Evolutionary conservation across 2,888 invertebrate species (phyloP).

Genomic region (Thymelicus acteon): DNA sequence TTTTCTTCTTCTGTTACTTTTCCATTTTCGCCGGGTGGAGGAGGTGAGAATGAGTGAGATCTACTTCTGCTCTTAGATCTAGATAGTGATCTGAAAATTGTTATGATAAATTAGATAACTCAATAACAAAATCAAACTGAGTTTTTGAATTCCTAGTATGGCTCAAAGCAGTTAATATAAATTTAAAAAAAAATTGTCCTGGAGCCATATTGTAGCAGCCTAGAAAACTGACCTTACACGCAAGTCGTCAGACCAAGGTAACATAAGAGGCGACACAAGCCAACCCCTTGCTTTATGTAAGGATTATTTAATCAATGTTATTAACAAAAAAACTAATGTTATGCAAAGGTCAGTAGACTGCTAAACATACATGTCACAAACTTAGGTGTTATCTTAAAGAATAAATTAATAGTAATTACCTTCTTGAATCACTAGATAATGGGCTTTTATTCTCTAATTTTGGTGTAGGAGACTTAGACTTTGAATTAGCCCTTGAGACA

Average conservation of each 20-base stretch:
- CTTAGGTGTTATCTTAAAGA: neutral
- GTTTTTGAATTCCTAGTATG: no score
- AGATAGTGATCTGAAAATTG: constrained; percentile 63
- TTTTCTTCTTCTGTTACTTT: constrained; percentile 65
- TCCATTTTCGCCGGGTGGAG: constrained; percentile 77
- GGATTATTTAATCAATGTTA: no score
- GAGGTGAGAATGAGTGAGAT: constrained; percentile 82
- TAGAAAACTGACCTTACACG: no score
- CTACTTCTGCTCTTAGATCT: constrained; percentile 80
- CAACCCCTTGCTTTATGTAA: no score
- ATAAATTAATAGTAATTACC: constrained; percentile 50
- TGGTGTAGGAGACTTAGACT: constrained; percentile 66
- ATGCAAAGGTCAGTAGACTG: no score
- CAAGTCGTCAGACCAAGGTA: no score
- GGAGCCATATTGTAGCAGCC: no score
- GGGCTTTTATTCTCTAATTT: constrained; percentile 64
- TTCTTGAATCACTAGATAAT: constrained; percentile 68
- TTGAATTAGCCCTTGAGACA: constrained; percentile 65
- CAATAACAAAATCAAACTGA: neutral
- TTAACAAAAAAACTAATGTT: no score
- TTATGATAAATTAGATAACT: neutral
- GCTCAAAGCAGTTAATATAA: no score
- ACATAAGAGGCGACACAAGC: no score
- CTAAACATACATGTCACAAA: no score
- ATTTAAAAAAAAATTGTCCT: no score